Percentiles rank a stretch among this genome's conserved stretches.
These are phyloP conservation scores for Gymnothorax reevesii DNA, from an alignment of 2,797 vertebrate species.

Conservation along the genomic window DNA sequence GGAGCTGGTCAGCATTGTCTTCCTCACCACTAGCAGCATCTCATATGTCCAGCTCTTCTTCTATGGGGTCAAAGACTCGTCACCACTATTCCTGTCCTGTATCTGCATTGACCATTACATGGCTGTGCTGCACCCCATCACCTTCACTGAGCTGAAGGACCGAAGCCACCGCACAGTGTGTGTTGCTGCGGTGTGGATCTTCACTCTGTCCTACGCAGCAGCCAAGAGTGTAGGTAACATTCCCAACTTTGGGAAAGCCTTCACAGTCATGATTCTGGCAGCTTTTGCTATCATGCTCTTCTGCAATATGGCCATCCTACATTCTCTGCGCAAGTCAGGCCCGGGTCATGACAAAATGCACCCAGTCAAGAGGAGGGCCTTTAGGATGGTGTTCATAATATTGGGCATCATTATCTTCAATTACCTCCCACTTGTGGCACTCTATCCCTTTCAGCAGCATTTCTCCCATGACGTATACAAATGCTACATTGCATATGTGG, in stretches of 20 bases:
- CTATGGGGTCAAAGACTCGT: constrained; percentile 73
- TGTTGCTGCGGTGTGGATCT: constrained; percentile 58
- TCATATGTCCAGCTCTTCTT: constrained; percentile 71
- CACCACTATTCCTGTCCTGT: constrained; percentile 72
- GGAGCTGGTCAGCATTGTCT: constrained; percentile 67
- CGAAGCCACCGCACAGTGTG: constrained; percentile 56
- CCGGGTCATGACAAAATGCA: constrained; percentile 71
- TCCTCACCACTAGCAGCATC: constrained; percentile 55
- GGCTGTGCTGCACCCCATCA: constrained; percentile 73
- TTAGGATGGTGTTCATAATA: constrained; percentile 76
- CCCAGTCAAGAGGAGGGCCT: constrained; percentile 75
- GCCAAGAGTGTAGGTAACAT: constrained; percentile 62
- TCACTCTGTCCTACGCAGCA: constrained; percentile 63
- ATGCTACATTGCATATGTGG: constrained; percentile 70
- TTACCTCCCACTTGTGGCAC: constrained; percentile 71
- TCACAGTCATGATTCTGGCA: constrained; percentile 66
- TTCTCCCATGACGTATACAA: constrained; percentile 60
- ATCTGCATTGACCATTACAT: constrained; percentile 78
- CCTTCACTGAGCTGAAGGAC: constrained; percentile 71
- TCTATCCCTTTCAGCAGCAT: constrained; percentile 71
- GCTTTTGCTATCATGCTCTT: constrained; percentile 72
- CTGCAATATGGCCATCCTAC: constrained; percentile 72
- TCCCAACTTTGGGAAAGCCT: constrained; percentile 61
- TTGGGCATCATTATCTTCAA: constrained; percentile 74
- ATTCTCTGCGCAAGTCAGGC: constrained; percentile 57